phyloP scores from a whole-genome alignment of 2,797 vertebrate genomes.

The Carapus acus region DNA sequence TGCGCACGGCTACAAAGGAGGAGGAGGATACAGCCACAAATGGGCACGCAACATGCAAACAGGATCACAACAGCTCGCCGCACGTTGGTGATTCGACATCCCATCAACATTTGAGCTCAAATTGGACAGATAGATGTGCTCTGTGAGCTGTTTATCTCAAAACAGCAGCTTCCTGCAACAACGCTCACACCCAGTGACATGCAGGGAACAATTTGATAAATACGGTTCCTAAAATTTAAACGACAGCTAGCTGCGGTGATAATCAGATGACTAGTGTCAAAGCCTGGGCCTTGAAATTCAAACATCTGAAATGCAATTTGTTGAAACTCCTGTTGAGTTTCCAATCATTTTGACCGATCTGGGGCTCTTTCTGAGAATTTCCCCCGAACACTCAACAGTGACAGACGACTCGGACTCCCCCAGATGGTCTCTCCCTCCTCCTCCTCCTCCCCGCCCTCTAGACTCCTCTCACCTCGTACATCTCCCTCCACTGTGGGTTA shows the following conservation, averaged over 20 bases:
- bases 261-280: too few relatives aligned
- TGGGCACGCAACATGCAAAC: conserved; percentile 53
- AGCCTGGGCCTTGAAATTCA: too few relatives aligned
- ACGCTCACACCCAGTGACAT: too few relatives aligned
- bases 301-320: too few relatives aligned
- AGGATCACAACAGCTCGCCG: conserved; percentile 30
- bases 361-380: too few relatives aligned
- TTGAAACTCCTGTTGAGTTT: too few relatives aligned
- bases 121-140: background rate
- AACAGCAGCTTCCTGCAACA: conserved; percentile 50
- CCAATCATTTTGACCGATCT: too few relatives aligned
- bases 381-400: too few relatives aligned
- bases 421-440: too few relatives aligned
- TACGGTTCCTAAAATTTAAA: too few relatives aligned
- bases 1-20: conserved; percentile 42
- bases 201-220: too few relatives aligned
- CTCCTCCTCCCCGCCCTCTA: background rate
- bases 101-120: conserved; percentile 7
- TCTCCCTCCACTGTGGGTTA: conserved; percentile 89
- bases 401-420: background rate
- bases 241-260: too few relatives aligned
- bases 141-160: conserved; percentile 26
- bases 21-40: conserved; percentile 48
- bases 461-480: conserved; percentile 80
- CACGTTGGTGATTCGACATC: background rate